Conservation (phyloP, 2,888 invertebrate species). For the Torymus aiolomorphi region DNA sequence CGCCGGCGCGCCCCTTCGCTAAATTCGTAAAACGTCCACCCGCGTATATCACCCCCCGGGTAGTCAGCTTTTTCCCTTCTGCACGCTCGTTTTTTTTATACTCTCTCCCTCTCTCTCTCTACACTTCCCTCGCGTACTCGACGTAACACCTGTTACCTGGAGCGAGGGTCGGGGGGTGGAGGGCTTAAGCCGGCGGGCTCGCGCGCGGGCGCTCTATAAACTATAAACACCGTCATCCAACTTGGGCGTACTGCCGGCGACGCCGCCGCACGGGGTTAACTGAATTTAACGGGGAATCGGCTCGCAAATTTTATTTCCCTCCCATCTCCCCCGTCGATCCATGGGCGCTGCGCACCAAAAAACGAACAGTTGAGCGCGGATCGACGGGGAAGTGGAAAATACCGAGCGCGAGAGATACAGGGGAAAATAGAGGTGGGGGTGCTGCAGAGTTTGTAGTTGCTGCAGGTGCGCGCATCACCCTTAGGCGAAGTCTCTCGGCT, state of each 20-base stretch:
- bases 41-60: conserved; percentile 29
- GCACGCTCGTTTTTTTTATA: too few relatives aligned
- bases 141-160: conserved; percentile 60
- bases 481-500: not conserved
- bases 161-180: conserved; percentile 21
- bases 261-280: conserved; percentile 44
- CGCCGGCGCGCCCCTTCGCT: not conserved
- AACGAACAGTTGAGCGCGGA: not conserved
- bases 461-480: conserved; percentile 9
- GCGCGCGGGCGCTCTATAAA: conserved; percentile 51
- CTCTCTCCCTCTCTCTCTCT: not conserved
- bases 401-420: not conserved
- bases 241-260: not conserved
- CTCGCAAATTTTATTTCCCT: conserved; percentile 58
- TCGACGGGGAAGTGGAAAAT: not conserved
- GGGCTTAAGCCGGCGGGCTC: conserved; percentile 28
- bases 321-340: conserved; percentile 19
- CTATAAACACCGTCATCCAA: conserved; percentile 52
- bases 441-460: not conserved
- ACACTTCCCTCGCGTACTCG: not conserved
- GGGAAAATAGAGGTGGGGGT: not conserved
- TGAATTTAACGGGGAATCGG: conserved; percentile 55
- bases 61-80: not conserved
- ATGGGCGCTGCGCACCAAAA: not conserved
- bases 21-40: conserved; percentile 4